Evolutionary conservation across 2,113 vertebrate species (phyloP).

Genomic region (Oreotrochilus melanogaster): DNA sequence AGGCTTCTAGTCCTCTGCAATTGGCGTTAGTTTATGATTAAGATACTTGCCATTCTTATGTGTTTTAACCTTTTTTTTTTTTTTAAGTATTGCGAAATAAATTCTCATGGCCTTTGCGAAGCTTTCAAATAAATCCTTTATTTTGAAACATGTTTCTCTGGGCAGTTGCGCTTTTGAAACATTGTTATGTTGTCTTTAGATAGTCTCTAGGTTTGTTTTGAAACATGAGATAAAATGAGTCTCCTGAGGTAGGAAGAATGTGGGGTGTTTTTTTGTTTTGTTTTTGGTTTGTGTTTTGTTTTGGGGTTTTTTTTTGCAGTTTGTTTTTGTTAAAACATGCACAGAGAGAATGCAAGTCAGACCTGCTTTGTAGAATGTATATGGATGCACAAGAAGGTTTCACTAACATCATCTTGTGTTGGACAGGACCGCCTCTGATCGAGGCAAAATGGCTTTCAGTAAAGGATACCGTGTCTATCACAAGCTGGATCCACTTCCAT

Average conservation of each 20-base stretch:
- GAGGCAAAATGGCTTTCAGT: slow-evolving; percentile 93
- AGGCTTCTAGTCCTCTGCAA: not conserved
- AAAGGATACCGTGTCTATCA: slow-evolving; percentile 97
- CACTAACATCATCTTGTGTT: slow-evolving; percentile 35
- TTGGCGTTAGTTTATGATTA: not conserved
- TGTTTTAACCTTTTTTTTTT: not conserved
- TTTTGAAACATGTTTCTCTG: not conserved
- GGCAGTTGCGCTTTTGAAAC: not conserved
- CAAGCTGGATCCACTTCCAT: slow-evolving; percentile 94
- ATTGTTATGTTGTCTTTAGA: not conserved
- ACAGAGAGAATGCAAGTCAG: not conserved
- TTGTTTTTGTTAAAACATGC: not conserved
- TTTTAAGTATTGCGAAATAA: not conserved
- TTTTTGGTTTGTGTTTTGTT: too few species aligned
- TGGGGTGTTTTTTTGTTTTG: too few species aligned
- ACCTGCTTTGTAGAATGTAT: not conserved
- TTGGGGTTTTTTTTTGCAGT: not conserved
- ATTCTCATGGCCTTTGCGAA: not conserved
- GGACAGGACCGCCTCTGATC: slow-evolving; percentile 55
- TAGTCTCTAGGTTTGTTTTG: not conserved
- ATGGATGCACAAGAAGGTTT: not conserved
- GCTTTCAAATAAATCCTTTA: not conserved
- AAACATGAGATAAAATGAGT: not conserved
- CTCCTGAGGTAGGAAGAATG: not conserved
- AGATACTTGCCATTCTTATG: accelerated